Base-by-base conservation (phyloP, 2,888 invertebrate genomes). In the Caenorhabditis parvicauda region DNA sequence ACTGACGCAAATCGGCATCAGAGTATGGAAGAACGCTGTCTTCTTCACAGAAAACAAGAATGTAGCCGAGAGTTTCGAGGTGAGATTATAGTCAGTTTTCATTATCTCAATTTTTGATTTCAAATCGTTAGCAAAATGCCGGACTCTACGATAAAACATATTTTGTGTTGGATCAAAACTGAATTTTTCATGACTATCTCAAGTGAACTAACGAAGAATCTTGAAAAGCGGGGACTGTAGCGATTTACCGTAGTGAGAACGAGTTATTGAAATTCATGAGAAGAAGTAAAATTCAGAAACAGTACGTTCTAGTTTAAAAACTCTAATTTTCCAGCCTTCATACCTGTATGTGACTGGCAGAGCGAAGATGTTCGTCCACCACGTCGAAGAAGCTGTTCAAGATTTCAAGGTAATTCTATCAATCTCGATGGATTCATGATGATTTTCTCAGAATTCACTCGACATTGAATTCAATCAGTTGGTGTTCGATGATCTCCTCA, bases 271-370 rank as follows among this genome's bases (percentile, higher is more conserved):
- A 9, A 32, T 32, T 32, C 9, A 12, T 12, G 35, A 14, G 35
- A 12, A 12, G 9, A 32, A 32, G 14, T 9, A 12, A 32, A 9
- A 32, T 12, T 12, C 14, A 32, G 9, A 32, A 14, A n/a, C 12
- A 17, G 41, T 7, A 1, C 14, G 17, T 12, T 38, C 38, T 22
- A 9, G 5, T 58, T 25, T 12, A 17, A 27, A 29, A 29, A 25
- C n/a, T 19, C 17, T 14, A 17, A n/a, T n/a, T 14, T 32, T 64
- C 43, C 49, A 67, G 59, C 72, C 72, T 0, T 48, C 57, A 3
- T 52, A 63, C 37, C 62, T 69, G 42, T 72, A 62, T 45, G 58
- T 72, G 5, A 58, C 59, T 29, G 72, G 69, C 12, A 43, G 72
- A 29, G 27, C 69, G 35, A 51, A 57, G 12, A 25, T 70, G 22